Base-by-base conservation (phyloP, 2,888 invertebrate species). In the Lasioglossum lativentre region DNA sequence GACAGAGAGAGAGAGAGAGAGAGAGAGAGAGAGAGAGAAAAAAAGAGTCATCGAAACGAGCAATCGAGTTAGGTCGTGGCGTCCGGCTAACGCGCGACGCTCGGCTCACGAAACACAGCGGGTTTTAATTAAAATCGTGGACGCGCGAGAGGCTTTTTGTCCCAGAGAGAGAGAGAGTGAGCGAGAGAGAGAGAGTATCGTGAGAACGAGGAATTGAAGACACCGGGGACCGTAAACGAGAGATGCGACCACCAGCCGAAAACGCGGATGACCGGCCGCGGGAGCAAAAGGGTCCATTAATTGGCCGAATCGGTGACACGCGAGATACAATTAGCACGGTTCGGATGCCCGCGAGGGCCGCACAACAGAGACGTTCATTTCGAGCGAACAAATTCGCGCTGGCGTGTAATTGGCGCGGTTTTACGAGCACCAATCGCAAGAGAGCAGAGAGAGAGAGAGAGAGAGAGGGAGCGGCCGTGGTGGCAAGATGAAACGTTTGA, bases 121-220 rank as follows among this genome's bases (percentile, higher is more conserved):
- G 86, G 84, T 86, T 92, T 92, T 91, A 92, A 92, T 92, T 92
- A 38, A 92, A 91, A 88, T 89, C 85, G 82, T 85, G 71, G 56
- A 34, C 66, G 72, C 66, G 63, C 52, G 52, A 23, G 52, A 23
- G 3, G 70, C 79, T 38, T 40, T 63, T n/a, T 40, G 27, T 40
- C 68, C 68, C 27, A 1, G 27, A 1, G 27, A 27, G 56, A 59
- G 27, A 59, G 56, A 27, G 0, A 23, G 27, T 1, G 56, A 8
- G 52, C 23, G 23, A 23, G 23, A 23, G 56, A 10, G 59, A 14
- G 59, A 12, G 14, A 5, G 59, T 14, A 59, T 66, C 82, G 91
- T 86, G 90, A 89, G 89, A 90, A 90, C 78, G 84, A 88, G 82
- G 19, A 90, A 86, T 89, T 80, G 84, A 86, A 88, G 78, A 78